phyloP scores from a whole-genome alignment of 2,888 invertebrate species.

The Criorhina ranunculi region DNA sequence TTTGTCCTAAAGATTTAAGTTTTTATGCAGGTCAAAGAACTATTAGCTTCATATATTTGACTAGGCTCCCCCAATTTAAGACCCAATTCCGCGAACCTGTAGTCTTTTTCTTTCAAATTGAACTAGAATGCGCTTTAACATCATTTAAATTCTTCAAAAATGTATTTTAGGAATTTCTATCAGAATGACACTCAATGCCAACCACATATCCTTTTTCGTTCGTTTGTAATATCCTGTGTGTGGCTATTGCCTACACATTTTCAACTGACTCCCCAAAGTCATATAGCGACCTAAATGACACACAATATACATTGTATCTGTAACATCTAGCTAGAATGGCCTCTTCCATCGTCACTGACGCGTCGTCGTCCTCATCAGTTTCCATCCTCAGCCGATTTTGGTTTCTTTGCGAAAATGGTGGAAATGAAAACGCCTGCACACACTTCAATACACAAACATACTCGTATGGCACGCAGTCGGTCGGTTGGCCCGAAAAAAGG shows the following conservation, averaged over 20 bases:
- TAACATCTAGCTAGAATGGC: conserved; percentile 57
- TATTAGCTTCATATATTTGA: too few species aligned
- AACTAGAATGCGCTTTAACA: background rate
- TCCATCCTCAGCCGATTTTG: conserved; percentile 44
- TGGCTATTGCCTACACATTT: conserved; percentile 50
- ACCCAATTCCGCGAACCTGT: too few species aligned
- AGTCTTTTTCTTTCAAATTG: background rate
- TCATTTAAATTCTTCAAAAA: conserved; percentile 18
- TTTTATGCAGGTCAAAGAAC: too few species aligned
- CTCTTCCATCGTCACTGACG: conserved; percentile 65
- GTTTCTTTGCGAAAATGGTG: conserved; percentile 64
- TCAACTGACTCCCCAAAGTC: conserved; percentile 29
- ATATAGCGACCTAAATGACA: conserved; percentile 33
- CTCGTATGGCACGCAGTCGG: conserved; percentile 15
- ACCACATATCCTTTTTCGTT: conserved; percentile 67
- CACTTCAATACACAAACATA: conserved; percentile 58
- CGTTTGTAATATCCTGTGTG: conserved; percentile 59
- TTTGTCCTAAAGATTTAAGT: too few species aligned
- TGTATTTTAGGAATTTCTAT: conserved; percentile 30
- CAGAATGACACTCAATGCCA: conserved; percentile 51
- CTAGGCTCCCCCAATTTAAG: too few species aligned
- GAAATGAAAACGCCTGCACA: conserved; percentile 62
- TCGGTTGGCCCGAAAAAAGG: conserved; percentile 48
- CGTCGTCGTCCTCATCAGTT: conserved; percentile 62
- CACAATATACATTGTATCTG: conserved; percentile 42